These are phyloP conservation scores for Mayetiola destructor DNA, from an alignment of 2,888 invertebrate genomes.

Conservation along the genomic window DNA sequence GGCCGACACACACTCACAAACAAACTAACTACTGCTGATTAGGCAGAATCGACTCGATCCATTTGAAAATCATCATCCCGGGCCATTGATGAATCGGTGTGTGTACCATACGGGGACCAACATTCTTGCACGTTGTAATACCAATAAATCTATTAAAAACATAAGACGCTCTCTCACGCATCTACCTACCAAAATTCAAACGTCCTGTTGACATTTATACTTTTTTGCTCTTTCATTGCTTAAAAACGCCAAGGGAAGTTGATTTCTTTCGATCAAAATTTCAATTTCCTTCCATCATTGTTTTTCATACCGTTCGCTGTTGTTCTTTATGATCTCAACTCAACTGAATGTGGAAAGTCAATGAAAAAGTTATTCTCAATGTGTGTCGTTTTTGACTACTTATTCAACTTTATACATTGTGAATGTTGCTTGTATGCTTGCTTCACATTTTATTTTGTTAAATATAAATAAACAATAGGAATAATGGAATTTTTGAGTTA, in stretches of 20 bases:
- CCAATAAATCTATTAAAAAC: slow-evolving; percentile 12
- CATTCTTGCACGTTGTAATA: no score
- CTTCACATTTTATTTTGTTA: slow-evolving; percentile 6
- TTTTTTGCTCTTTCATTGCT: not conserved
- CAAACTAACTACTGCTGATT: not conserved
- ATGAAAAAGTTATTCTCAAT: not conserved
- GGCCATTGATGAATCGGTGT: no score
- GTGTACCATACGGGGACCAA: no score
- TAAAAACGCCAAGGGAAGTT: not conserved
- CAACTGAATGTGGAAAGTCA: slow-evolving; percentile 10
- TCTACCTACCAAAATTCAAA: no score
- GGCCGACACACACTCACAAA: not conserved
- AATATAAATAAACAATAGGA: slow-evolving; percentile 9
- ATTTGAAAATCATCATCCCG: no score
- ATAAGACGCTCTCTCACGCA: slow-evolving; percentile 1
- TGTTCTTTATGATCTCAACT: not conserved
- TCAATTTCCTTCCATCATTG: slow-evolving; percentile 11
- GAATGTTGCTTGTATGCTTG: not conserved
- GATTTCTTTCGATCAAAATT: not conserved
- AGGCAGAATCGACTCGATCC: not conserved
- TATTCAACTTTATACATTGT: not conserved
- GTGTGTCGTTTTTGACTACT: not conserved
- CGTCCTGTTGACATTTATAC: slow-evolving; percentile 4
- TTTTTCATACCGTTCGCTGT: not conserved
- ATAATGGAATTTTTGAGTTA: slow-evolving; percentile 8